phyloP scores from a whole-genome alignment of 2,888 invertebrate genomes.

The Orthosia gothica region DNA sequence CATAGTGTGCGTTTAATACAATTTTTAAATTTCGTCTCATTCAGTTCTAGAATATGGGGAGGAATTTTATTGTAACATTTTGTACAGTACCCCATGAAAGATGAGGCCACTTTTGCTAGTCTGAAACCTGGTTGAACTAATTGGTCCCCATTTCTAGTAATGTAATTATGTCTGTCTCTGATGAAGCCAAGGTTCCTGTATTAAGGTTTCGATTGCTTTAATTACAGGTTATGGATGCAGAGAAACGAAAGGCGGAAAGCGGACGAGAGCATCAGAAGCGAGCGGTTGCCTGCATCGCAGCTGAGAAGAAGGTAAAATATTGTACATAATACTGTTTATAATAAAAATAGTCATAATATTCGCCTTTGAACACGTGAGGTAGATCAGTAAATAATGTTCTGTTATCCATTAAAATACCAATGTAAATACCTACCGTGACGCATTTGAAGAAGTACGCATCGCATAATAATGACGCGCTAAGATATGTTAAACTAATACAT shows the following conservation, averaged over 20 bases:
- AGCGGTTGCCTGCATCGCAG: slow-evolving; percentile 95
- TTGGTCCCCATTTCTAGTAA: too few species aligned
- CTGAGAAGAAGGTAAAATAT: slow-evolving; percentile 93
- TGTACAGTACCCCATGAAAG: too few species aligned
- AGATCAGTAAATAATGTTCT: slow-evolving; percentile 13
- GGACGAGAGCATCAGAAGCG: slow-evolving; percentile 96
- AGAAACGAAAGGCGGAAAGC: slow-evolving; percentile 97
- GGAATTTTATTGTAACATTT: too few species aligned
- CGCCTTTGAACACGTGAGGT: slow-evolving; percentile 1
- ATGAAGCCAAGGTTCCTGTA: neutral
- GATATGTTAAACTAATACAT: slow-evolving; percentile 8
- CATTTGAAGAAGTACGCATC: slow-evolving; percentile 21
- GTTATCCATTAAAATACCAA: slow-evolving; percentile 22
- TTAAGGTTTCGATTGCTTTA: neutral
- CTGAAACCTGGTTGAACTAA: too few species aligned
- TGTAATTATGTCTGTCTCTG: too few species aligned
- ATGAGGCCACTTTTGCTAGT: too few species aligned
- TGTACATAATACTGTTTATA: neutral
- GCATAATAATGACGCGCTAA: slow-evolving; percentile 13
- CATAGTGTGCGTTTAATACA: too few species aligned
- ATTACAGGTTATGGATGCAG: slow-evolving; percentile 97
- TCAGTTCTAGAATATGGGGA: too few species aligned
- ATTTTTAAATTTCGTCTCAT: too few species aligned
- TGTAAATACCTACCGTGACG: slow-evolving; percentile 26
- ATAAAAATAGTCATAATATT: neutral